Base-by-base conservation (phyloP, 2,888 invertebrate species). In the Eudemis profundana region DNA sequence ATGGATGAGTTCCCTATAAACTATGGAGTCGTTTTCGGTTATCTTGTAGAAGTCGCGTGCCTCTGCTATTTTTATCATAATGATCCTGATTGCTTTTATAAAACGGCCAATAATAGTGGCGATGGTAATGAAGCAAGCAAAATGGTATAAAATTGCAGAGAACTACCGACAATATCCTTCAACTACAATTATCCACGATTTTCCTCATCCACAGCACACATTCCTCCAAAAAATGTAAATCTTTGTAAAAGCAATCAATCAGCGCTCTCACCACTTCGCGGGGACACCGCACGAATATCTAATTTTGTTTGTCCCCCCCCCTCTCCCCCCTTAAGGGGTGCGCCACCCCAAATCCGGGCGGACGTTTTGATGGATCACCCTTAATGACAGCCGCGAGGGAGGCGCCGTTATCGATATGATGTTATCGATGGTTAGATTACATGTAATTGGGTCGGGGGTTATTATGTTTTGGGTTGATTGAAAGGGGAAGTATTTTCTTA, bases 351-450 rank as follows among this genome's bases (percentile, higher is more conserved):
- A 92, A 90, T 89, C 92, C 90, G 82, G 78, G 86, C 85, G 87
- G 92, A 92, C 91, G 84, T 91, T 89, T 88, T 92, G 91, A 92
- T 92, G 91, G 91, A 92, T 92, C 91, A 91, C 91, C 92, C 91
- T 89, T 91, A 92, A 92, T 91, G 92, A 91, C 92, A 89, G 89
- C 89, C 85, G 81, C 74, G 64, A 69, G 81, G 87, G 85, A 71
- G 83, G 70, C 74, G 83, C 67, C 38, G 61, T 54, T 70, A 70
- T 71, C 73, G 72, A 70, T 70, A 65, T 54, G 63, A 57, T 68
- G 46, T 44, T 68, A 72, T 74, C 75, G 78, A 78, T 78, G 72
- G 70, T 74, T 69, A 72, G 71, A 72, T 75, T 76, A 72, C 69
- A n/a, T 74, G 74, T 79, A 83, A 82, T 81, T 81, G 78, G 70